Evolutionary conservation across 2,888 invertebrate species (phyloP), one percentile per base, ranked within the genome.

Genomic region (Eupithecia subumbrata): DNA sequence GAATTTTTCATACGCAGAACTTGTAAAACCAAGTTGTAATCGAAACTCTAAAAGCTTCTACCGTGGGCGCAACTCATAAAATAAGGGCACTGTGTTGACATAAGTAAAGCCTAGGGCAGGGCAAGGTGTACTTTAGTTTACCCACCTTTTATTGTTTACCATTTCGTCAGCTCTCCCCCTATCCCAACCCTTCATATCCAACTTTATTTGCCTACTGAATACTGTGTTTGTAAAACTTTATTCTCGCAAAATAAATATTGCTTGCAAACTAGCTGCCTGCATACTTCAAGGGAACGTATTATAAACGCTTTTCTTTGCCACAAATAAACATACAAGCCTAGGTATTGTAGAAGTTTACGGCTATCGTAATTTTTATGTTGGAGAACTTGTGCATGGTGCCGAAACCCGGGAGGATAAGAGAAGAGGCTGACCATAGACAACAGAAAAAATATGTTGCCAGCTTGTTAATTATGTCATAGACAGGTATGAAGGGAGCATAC

Each of bases 81-180:
- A 56, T 43, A 68, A 14, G 40, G 52, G 68, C 67, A 63, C 71
- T 56, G 43, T 75, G 74, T 76, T 76, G 72, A 76, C 73, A 72
- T 56, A 72, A 68, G 64, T 76, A 71, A 34, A 30, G 69, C 72
- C 63, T 72, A 34, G 12, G 60, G 71, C 48, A 48, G 60, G 68
- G 63, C 63, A 18, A 69, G 72, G 69, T 67, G 68, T 25, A 71
- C 30, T 69, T 30, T 71, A 71, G 74, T 79, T 74, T 76, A 70
- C 74, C 75, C 71, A 76, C 75, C 69, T 72, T 81, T 77, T 74
- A 74, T 52, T 76, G 74, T 80, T 77, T 75, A 73, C 74, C 52
- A 72, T 79, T 78, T 75, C 71, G 63, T 74, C 68, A 76, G 73
- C 70, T 69, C 56, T 48, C 69, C 52, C 68, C 43, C 67, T 73